phyloP scores from a whole-genome alignment of 2,113 vertebrate genomes.

The Megaleporinus macrocephalus region DNA sequence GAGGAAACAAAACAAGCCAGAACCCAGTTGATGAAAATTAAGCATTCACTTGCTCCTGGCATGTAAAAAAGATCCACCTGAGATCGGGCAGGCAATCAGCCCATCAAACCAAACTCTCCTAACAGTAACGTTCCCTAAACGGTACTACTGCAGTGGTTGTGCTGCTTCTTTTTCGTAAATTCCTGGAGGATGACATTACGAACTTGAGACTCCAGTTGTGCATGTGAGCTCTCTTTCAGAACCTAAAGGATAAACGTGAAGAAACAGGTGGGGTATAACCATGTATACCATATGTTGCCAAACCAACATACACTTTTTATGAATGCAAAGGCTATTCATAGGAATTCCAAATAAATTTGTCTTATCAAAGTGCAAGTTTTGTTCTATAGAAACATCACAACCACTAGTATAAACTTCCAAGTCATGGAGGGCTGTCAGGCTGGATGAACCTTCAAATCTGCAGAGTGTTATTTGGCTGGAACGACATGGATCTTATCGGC shows the following conservation, averaged over 20 bases:
- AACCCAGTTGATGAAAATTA: slow-evolving; percentile 43
- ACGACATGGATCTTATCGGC: neutral
- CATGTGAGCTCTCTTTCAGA: neutral
- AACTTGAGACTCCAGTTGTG: slow-evolving; percentile 35
- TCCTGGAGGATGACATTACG: neutral
- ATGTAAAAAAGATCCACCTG: slow-evolving; percentile 67
- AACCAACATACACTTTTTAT: slow-evolving; percentile 4
- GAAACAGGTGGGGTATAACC: neutral
- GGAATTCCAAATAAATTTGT: neutral
- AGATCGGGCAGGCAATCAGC: slow-evolving; percentile 63
- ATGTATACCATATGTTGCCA: neutral
- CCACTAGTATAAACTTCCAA: slow-evolving; percentile 36
- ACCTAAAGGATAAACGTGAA: neutral
- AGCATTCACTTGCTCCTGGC: slow-evolving; percentile 57
- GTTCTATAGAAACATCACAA: slow-evolving; percentile 41
- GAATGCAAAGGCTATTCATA: slow-evolving; percentile 39
- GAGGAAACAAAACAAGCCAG: slow-evolving; percentile 24
- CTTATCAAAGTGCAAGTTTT: slow-evolving; percentile 33
- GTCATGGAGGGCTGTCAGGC: slow-evolving; percentile 17
- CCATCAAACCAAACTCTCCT: slow-evolving; percentile 40
- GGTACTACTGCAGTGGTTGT: slow-evolving; percentile 43
- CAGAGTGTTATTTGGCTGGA: neutral
- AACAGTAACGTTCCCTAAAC: slow-evolving; percentile 32
- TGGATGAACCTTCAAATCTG: neutral
- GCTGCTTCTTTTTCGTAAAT: slow-evolving; percentile 32